Conservation (phyloP, 2,797 vertebrate species). For the Sciurus carolinensis region DNA sequence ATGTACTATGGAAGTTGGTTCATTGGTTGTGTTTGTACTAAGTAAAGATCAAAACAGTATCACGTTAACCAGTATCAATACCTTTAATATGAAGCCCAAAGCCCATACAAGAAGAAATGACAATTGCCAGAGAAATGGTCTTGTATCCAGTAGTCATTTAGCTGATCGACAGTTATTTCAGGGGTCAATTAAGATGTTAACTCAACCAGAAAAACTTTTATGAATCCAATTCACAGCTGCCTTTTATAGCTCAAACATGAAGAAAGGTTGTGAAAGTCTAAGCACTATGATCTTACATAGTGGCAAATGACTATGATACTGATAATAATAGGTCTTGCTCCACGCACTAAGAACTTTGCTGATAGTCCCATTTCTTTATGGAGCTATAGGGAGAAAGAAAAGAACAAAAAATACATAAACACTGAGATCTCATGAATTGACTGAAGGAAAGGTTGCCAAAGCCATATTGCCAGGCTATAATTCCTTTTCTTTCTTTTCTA, state of each 20-base stretch:
- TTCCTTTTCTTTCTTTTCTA: constrained; percentile 67
- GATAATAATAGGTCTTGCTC: constrained; percentile 79
- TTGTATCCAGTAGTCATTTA: constrained; percentile 12
- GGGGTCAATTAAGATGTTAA: constrained; percentile 80
- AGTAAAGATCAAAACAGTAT: not conserved
- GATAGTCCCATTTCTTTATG: constrained; percentile 77
- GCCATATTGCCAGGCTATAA: constrained; percentile 19
- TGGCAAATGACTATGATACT: constrained; percentile 83
- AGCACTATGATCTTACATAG: constrained; percentile 78
- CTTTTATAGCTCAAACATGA: constrained; percentile 76
- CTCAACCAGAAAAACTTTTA: constrained; percentile 76
- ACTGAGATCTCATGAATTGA: constrained; percentile 33
- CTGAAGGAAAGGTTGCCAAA: constrained; percentile 65
- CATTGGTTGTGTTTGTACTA: not conserved
- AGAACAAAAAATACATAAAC: constrained; percentile 39
- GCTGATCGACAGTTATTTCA: constrained; percentile 70
- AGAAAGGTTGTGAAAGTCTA: constrained; percentile 69
- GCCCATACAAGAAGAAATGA: constrained; percentile 4
- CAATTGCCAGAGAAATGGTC: not conserved
- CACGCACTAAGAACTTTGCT: constrained; percentile 74
- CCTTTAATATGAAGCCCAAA: constrained; percentile 6
- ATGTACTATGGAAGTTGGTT: not conserved
- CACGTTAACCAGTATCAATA: not conserved
- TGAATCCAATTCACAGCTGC: constrained; percentile 75
- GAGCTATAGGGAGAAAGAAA: not conserved